Conservation (phyloP, 2,888 invertebrate genomes). For the Tortrix viridana region DNA sequence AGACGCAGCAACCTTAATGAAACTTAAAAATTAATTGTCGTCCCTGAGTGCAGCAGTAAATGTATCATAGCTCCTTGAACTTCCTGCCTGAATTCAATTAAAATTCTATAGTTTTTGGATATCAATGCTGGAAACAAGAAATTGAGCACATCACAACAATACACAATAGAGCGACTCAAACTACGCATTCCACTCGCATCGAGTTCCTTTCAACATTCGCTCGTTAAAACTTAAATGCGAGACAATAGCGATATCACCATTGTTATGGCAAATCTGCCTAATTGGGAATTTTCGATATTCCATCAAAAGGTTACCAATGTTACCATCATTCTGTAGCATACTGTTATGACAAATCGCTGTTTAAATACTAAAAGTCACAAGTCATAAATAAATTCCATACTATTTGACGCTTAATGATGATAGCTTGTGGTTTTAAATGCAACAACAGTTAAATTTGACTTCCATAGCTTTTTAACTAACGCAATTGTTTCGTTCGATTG, state of each 20-base stretch:
- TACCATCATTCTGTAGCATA: slow-evolving; percentile 36
- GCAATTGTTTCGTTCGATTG: no score
- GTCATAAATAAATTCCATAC: background rate
- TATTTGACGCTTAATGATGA: background rate
- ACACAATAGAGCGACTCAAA: slow-evolving; percentile 15
- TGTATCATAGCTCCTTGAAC: no score
- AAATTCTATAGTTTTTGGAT: background rate
- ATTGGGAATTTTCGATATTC: slow-evolving; percentile 45
- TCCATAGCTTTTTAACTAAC: no score
- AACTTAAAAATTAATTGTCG: no score
- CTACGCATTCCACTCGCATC: background rate
- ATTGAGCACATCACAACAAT: background rate
- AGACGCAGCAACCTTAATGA: no score
- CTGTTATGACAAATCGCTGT: slow-evolving; percentile 44
- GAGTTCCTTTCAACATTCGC: slow-evolving; percentile 9
- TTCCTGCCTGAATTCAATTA: no score
- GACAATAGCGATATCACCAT: slow-evolving; percentile 21
- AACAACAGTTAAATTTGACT: no score
- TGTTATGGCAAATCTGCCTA: slow-evolving; percentile 24
- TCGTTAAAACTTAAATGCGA: slow-evolving; percentile 33
- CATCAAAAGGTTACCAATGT: slow-evolving; percentile 45
- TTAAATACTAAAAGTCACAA: background rate
- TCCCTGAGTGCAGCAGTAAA: no score
- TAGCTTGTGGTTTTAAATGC: no score
- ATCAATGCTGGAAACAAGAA: background rate